Percentiles rank a stretch among this genome's conserved stretches.
Evolutionary conservation across 2,113 vertebrate species (phyloP).

Genomic region (Nothocercus julius): DNA sequence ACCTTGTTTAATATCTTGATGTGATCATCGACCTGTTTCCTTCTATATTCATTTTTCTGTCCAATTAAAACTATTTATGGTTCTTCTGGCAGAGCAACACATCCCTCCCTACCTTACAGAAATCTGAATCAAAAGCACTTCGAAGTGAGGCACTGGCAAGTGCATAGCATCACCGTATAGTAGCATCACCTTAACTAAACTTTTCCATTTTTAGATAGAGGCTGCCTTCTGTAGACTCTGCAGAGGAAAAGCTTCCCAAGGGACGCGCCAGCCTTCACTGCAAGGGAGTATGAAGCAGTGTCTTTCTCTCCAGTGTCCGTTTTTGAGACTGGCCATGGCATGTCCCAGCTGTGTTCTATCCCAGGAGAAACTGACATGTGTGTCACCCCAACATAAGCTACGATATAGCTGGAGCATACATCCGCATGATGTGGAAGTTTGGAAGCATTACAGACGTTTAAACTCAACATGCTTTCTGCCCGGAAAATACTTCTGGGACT

Average conservation of each 20-base stretch:
- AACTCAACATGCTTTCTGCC: not conserved
- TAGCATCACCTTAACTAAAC: not conserved
- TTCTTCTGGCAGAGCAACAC: not conserved
- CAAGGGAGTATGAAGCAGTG: accelerated
- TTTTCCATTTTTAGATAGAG: too few species aligned
- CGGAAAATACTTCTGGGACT: not conserved
- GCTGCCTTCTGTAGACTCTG: not conserved
- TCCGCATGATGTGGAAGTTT: not conserved
- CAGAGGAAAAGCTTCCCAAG: not conserved
- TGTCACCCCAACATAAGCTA: not conserved
- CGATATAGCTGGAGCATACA: not conserved
- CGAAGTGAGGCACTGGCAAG: not conserved
- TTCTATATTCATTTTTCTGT: not conserved
- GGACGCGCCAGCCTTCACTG: not conserved
- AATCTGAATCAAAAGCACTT: not conserved
- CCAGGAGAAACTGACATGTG: not conserved
- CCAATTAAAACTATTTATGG: not conserved
- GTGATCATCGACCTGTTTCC: not conserved
- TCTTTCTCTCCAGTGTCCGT: not conserved
- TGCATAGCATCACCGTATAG: not conserved
- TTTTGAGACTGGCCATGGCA: not conserved
- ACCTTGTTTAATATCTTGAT: not conserved
- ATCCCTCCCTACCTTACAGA: not conserved
- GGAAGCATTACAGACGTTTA: not conserved
- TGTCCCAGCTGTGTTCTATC: not conserved